A percentile compares a stretch with the other conserved stretches of the same genome.
Conservation (phyloP, 2,797 vertebrate genomes). For the Danio albolineatus region DNA sequence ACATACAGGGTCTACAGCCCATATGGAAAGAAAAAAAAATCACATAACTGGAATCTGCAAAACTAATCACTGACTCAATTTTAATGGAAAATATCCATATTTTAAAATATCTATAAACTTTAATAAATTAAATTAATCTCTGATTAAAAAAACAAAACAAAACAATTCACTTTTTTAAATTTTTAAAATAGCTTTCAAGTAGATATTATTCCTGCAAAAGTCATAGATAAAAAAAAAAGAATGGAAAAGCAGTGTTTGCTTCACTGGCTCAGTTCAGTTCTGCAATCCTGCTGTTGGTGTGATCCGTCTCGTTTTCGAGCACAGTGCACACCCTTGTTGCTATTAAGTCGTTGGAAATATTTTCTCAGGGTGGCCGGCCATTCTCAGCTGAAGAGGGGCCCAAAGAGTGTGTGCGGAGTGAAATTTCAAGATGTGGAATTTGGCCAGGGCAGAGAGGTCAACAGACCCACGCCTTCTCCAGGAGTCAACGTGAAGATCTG, state of each 20-base stretch:
- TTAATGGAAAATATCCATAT: background rate
- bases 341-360: slow-evolving; percentile 65
- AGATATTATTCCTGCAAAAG: slow-evolving; percentile 33
- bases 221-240: slow-evolving; percentile 53
- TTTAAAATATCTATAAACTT: background rate
- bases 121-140: too few species aligned
- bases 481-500: slow-evolving; percentile 64
- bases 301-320: slow-evolving; percentile 53
- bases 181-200: too few species aligned
- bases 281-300: slow-evolving; percentile 42
- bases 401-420: slow-evolving; percentile 58
- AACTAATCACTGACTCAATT: background rate
- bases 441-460: slow-evolving; percentile 63
- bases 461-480: slow-evolving; percentile 51
- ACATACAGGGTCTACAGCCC: background rate
- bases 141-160: background rate
- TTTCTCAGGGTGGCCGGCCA: slow-evolving; percentile 64
- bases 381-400: slow-evolving; percentile 62
- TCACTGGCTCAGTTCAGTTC: slow-evolving; percentile 58
- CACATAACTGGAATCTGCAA: background rate
- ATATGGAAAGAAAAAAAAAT: background rate
- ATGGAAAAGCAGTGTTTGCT: slow-evolving; percentile 61
- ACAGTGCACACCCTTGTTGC: slow-evolving; percentile 63
- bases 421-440: slow-evolving; percentile 67
- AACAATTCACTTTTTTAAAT: too few species aligned